Base-by-base conservation (phyloP, 2,888 invertebrate species). In the Callimorpha dominula region DNA sequence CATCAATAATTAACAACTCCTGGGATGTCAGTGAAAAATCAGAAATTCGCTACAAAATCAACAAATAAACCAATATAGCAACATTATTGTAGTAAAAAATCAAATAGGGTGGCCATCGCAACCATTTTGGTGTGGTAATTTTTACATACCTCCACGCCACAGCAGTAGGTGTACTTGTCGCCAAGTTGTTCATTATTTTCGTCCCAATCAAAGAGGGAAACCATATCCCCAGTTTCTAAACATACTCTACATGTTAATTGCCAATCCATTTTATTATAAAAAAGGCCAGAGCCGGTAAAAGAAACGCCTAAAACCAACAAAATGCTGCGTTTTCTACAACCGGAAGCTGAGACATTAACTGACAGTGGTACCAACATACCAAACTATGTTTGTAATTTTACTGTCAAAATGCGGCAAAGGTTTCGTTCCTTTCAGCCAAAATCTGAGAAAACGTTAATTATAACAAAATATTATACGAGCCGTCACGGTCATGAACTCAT, bases 101-200 rank as follows among this genome's bases (percentile, higher is more conserved):
- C 88, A 86, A 82, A 91, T 92, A 91, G 96, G 95, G 96, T 96
- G 95, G 96, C 96, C 96, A 96, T 93, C 93, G 95, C 94, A 94
- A 95, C 94, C 95, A 95, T 96, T 95, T 95, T 94, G 94, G 89
- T 92, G 88, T 91, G 88, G 91, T 90, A 90, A 91, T 93, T 93
- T 93, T 94, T 93, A 87, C 93, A 82, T 92, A 95, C 96, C 94
- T 96, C 92, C 80, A 95, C 91, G 87, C 95, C 95, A 85, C 95
- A 94, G 85, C 95, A 95, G 86, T 88, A 95, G 31, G 92, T 90
- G 86, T 95, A 96, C 88, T 96, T 96, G 89, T 96, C 95, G 78
- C 93, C 90, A 49, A 96, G 94, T 92, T 96, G 95, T 89, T 96
- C 95, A 83, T 96, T 96, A 87, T 95, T 96, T 93, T 96, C 96